Percentiles rank a stretch among this genome's conserved stretches.
These are phyloP conservation scores for Micrastur ruficollis DNA, from an alignment of 2,797 vertebrate genomes.

Conservation along the genomic window DNA sequence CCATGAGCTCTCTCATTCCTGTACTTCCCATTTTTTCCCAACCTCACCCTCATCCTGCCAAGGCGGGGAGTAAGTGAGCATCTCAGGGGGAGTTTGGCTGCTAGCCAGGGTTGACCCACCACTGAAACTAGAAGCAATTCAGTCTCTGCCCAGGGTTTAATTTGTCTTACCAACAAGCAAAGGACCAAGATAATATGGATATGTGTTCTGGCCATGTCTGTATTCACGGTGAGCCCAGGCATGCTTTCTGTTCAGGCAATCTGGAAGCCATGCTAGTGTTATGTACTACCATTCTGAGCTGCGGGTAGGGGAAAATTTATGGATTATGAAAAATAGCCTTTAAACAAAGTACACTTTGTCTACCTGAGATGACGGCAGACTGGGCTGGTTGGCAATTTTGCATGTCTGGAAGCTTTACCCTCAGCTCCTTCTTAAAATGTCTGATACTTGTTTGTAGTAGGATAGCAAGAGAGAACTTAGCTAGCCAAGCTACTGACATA, in stretches of 20 bases:
- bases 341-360: not conserved
- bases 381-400: not conserved
- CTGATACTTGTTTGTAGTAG: not conserved
- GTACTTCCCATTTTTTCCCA: rapidly evolving
- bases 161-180: not conserved
- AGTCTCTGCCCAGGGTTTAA: not conserved
- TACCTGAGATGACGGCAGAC: not conserved
- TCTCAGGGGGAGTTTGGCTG: not conserved
- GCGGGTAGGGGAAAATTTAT: not conserved
- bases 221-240: not conserved
- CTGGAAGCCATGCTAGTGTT: not conserved
- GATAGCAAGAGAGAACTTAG: not conserved
- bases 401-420: not conserved
- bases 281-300: not conserved
- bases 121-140: not conserved
- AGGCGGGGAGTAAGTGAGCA: not conserved
- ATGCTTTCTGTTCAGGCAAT: not conserved
- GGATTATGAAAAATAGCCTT: not conserved
- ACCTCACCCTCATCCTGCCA: rapidly evolving
- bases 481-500: not conserved
- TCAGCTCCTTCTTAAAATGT: not conserved
- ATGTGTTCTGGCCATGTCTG: rapidly evolving
- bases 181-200: rapidly evolving
- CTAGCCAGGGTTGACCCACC: not conserved
- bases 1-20: not conserved